Evolutionary conservation across 30 jellyfish, hydroid and myxozoan species (phyloP).

Genomic region (Morbakka virulenta): DNA sequence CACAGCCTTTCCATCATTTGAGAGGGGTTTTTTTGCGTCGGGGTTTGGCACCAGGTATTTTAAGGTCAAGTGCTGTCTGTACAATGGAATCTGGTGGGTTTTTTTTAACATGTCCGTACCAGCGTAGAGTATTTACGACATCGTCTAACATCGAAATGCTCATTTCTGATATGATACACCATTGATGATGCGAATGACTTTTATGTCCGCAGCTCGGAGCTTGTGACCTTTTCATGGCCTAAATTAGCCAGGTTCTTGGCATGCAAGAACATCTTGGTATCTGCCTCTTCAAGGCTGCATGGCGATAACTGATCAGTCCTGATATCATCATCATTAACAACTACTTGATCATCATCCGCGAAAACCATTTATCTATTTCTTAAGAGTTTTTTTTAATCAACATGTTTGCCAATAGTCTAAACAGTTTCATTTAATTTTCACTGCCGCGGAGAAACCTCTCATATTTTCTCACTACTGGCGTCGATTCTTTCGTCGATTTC

Average conservation of each 20-base stretch:
- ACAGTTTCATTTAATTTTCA: conserved; percentile 34
- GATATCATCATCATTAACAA: not conserved
- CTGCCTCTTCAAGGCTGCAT: conserved; percentile 53
- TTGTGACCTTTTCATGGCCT: conserved; percentile 35
- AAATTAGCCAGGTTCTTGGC: conserved; percentile 5
- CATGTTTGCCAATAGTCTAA: conserved; percentile 9
- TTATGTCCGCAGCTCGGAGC: too few species aligned
- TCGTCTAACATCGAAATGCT: too few species aligned
- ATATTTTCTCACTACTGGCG: conserved; percentile 25
- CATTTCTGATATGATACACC: too few species aligned
- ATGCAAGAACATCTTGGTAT: conserved; percentile 41
- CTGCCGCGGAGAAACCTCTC: conserved; percentile 30
- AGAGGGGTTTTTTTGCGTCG: too few species aligned
- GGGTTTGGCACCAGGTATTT: too few species aligned
- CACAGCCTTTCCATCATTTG: too few species aligned
- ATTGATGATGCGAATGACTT: too few species aligned
- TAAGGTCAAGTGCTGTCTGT: too few species aligned
- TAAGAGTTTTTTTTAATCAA: not conserved
- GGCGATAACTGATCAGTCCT: conserved; percentile 23
- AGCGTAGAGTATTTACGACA: too few species aligned
- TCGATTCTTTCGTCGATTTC: too few species aligned
- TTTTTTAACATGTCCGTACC: too few species aligned
- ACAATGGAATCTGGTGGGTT: too few species aligned
- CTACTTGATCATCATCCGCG: conserved; percentile 15
- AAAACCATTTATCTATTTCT: conserved; percentile 3